Conservation (phyloP, 2,113 vertebrate species). For the Microcebus ravelobensis region DNA sequence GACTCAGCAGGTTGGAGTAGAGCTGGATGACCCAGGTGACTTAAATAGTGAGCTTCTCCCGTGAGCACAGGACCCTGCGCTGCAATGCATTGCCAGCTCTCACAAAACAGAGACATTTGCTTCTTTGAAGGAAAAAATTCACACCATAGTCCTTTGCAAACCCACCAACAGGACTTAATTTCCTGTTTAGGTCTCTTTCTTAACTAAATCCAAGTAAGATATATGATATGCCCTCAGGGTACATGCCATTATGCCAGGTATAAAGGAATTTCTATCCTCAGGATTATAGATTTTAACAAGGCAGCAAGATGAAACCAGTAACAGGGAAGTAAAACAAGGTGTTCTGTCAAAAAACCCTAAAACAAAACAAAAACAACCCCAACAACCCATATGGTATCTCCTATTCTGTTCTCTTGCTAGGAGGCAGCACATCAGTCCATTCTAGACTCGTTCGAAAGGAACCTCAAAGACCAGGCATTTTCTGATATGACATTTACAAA, state of each 20-base stretch:
- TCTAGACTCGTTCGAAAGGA: constrained; percentile 16
- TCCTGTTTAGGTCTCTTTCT: neutral
- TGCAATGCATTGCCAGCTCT: constrained; percentile 23
- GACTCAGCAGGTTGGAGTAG: neutral
- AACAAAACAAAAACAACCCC: neutral
- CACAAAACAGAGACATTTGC: neutral
- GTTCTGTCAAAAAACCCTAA: neutral
- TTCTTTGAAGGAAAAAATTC: constrained; percentile 21
- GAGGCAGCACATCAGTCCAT: neutral
- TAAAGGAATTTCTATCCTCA: neutral
- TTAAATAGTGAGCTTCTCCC: neutral
- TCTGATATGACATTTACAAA: neutral
- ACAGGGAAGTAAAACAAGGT: constrained; percentile 14
- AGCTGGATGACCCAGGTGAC: neutral
- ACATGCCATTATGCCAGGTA: neutral
- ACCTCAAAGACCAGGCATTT: constrained; percentile 35
- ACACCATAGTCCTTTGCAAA: neutral
- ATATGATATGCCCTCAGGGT: neutral
- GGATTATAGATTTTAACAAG: constrained; percentile 3
- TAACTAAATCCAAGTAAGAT: constrained; percentile 33
- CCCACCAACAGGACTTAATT: neutral
- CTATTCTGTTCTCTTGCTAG: neutral
- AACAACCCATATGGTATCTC: neutral
- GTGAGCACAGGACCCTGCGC: neutral
- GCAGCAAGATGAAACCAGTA: constrained; percentile 9